Percentiles rank a stretch among this genome's conserved stretches.
These are phyloP conservation scores for Galeruca laticollis DNA, from an alignment of 2,888 invertebrate species.

Conservation along the genomic window DNA sequence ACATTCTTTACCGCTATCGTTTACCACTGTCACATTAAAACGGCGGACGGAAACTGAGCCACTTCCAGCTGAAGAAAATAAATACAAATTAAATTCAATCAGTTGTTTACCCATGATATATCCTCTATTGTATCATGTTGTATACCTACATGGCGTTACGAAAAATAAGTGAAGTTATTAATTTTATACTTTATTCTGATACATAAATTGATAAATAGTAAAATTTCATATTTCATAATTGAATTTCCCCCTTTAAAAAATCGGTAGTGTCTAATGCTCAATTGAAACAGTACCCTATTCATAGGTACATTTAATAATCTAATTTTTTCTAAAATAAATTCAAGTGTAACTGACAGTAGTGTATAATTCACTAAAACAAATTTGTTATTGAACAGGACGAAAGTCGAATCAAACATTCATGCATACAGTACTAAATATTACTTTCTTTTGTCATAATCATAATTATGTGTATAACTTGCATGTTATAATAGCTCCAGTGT, in stretches of 20 bases:
- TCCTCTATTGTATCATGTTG: neutral
- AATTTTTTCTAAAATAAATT: neutral
- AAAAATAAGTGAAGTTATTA: neutral
- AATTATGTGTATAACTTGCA: neutral
- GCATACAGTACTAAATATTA: neutral
- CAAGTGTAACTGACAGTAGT: neutral
- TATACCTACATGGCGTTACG: neutral
- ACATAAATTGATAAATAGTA: neutral
- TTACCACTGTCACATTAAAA: slow-evolving; percentile 70
- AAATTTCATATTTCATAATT: neutral
- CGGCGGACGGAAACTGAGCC: slow-evolving; percentile 62
- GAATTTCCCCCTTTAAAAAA: neutral
- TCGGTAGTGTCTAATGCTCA: neutral
- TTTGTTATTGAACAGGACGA: no score
- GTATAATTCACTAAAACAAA: no score
- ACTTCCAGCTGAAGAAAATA: slow-evolving; percentile 46
- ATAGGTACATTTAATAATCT: no score
- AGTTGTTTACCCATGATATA: neutral
- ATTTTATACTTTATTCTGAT: neutral
- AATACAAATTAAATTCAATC: neutral
- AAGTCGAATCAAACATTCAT: no score
- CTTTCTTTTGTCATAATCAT: no score
- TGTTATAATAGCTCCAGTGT: no score
- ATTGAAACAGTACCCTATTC: neutral
- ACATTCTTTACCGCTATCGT: slow-evolving; percentile 47